Evolutionary conservation across 2,888 invertebrate genomes (phyloP), one percentile per base, ranked within the genome.

Genomic region (Phalera bucephala): DNA sequence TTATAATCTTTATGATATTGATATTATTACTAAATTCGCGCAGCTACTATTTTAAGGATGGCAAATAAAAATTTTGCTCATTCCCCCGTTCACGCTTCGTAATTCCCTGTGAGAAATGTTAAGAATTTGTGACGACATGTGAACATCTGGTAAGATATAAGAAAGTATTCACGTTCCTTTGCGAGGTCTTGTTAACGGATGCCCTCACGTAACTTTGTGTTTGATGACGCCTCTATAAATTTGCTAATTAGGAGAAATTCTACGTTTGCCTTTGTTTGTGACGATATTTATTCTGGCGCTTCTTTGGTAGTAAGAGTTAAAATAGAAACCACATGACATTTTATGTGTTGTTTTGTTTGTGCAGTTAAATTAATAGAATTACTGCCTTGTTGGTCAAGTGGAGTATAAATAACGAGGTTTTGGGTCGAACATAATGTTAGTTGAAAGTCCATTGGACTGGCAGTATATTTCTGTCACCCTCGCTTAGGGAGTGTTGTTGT

Each of bases 71-170:
- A 40, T 32, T 51, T 59, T 36, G 56, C 39, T 49, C 46, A 42
- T 33, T 40, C 33, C 30, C 36, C 37, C 52, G 55, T 67, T 71
- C 55, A 64, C 63, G 70, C 50, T 62, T 49, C 44, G 58, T 63
- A 64, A 64, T 56, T 60, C 52, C 40, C 41, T 64, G 58, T 60
- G 64, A 62, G 70, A 69, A 68, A 71, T 62, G 65, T 58, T 52
- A 53, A 52, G 65, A 71, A 72, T 71, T 66, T 58, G 60, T 50
- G 64, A 44, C 52, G 71, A 69, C 72, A 65, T 60, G 53, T 62
- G 64, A 62, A 56, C 65, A 60, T 56, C 59, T 66, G 61, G 53
- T n/a, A 21, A 39, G 47, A 36, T 47, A 52, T 57, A 40, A 44
- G 41, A 29, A 11, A 10, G 33, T 47, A 45, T 33, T 10, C n/a